Base-by-base conservation (phyloP, 2,797 vertebrate genomes). In the Eutrigla gurnardus region DNA sequence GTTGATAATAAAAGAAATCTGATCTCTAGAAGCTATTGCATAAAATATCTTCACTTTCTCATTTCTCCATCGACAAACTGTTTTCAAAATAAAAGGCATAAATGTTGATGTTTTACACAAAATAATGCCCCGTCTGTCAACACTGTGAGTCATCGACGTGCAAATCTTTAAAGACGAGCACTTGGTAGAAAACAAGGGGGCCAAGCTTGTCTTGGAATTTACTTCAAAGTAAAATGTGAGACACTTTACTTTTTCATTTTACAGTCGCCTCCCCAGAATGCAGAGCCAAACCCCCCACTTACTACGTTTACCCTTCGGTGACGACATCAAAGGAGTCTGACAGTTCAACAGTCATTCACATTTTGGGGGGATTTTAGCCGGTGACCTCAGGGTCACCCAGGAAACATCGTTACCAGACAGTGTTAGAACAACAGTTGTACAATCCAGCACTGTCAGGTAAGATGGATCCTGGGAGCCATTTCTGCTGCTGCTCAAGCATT, bases 361-460 rank as follows among this genome's bases (percentile, higher is more conserved):
- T 63, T 50, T 58, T 15, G 5, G 18, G 10, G 10, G 13, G 50
- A 65, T 5, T 60, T 68, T 0, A 39, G 47, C 8, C 2, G 89
- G 55, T 70, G 94, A 81, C 15, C 58, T 88, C 70, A 83, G 91
- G 94, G 90, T 93, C 94, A 73, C 96, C 94, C 98, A 96, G 96
- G 94, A 96, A 99, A 98, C 98, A 99, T 99, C 98, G 97, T 99
- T 99, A 99, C 98, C 98, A 99, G 98, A 99, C 98, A 99, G 98
- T 99, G 98, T 99, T 99, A 99, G 98, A 99, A 96, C 93, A 92
- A 91, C 89, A 94, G 83, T 91, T 76, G 94, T 85, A 95, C 94
- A 97, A 95, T 99, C 98, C 97, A 99, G 96, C 98, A 99, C 98
- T 99, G 97, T 94, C 95, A 89, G 94, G 97, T 99, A 99, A 99